Conservation (phyloP, 2,113 vertebrate species). For the Pelodiscus sinensis region DNA sequence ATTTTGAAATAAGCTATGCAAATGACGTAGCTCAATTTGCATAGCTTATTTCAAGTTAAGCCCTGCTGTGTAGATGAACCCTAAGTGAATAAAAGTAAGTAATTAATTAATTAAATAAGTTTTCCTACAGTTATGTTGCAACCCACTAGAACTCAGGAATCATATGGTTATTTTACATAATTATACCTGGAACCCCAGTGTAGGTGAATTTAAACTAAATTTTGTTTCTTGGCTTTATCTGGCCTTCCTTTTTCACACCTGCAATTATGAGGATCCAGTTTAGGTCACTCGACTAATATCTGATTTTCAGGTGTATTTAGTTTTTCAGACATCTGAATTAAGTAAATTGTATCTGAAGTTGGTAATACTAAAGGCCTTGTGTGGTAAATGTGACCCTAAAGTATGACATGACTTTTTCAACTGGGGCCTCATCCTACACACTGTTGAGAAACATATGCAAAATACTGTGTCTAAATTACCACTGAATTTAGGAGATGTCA, state of each 20-base stretch:
- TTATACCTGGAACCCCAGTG: not conserved
- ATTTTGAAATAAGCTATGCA: too few species aligned
- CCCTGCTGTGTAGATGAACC: too few species aligned
- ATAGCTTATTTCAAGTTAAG: too few species aligned
- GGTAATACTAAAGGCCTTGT: not conserved
- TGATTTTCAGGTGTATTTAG: not conserved
- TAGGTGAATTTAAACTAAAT: not conserved
- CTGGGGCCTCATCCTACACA: not conserved
- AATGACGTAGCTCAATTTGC: too few species aligned
- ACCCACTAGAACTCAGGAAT: not conserved
- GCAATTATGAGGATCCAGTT: not conserved
- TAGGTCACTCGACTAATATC: not conserved
- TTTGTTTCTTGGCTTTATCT: not conserved
- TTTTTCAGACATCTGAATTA: not conserved
- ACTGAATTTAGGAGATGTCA: not conserved
- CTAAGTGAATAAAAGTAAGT: too few species aligned
- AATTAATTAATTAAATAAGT: too few species aligned
- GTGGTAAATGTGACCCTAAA: not conserved
- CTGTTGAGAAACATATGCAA: not conserved
- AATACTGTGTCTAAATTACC: not conserved
- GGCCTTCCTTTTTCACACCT: not conserved
- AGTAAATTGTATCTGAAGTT: not conserved
- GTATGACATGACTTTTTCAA: not conserved
- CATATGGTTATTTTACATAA: not conserved
- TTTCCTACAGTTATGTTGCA: not conserved